phyloP scores from a whole-genome alignment of 2,888 invertebrate genomes.

The Drosophila nigricruria region DNA sequence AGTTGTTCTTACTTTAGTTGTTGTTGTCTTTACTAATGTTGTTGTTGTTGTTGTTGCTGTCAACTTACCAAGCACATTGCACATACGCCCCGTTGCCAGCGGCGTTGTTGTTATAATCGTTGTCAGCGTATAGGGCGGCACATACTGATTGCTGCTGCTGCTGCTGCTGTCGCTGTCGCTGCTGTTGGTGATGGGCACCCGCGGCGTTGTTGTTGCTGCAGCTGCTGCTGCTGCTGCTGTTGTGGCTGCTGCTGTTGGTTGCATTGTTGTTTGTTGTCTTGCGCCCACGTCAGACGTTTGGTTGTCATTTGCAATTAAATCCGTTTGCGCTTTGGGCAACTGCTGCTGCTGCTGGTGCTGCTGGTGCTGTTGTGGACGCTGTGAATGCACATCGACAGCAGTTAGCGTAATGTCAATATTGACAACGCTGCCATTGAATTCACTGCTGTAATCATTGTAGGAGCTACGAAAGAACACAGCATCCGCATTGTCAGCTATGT shows the following conservation, averaged over 20 bases:
- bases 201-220: constrained; percentile 33
- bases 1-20: constrained; percentile 3
- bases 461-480: constrained; percentile 82
- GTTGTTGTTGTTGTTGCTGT: constrained; percentile 7
- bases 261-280: constrained; percentile 55
- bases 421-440: constrained; percentile 83
- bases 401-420: constrained; percentile 84
- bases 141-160: constrained; percentile 61
- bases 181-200: constrained; percentile 39
- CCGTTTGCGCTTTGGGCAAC: constrained; percentile 57
- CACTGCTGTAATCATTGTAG: constrained; percentile 83
- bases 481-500: constrained; percentile 60
- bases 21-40: constrained; percentile 1
- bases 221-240: constrained; percentile 37
- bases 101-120: constrained; percentile 73
- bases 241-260: constrained; percentile 42
- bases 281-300: constrained; percentile 51
- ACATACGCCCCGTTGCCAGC: constrained; percentile 68
- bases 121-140: constrained; percentile 68
- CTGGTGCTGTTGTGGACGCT: constrained; percentile 49
- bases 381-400: constrained; percentile 79
- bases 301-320: constrained; percentile 80
- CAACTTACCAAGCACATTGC: constrained; percentile 72
- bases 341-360: constrained; percentile 28
- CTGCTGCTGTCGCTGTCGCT: constrained; percentile 50